Conservation (phyloP, 2,888 invertebrate species). For the Neria commutata region DNA sequence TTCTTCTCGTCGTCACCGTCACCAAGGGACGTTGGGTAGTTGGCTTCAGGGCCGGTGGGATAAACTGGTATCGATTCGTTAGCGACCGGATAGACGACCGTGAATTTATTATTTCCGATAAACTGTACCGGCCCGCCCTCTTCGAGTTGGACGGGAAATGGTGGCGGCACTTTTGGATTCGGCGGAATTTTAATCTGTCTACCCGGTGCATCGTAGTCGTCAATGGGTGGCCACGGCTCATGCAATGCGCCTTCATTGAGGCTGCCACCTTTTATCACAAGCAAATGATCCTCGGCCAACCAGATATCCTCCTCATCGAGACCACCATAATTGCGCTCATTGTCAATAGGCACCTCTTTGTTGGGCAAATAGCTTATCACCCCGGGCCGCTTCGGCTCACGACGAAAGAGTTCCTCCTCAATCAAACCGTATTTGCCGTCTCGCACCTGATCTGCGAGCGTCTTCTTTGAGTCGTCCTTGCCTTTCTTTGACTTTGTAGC, state of each 20-base stretch:
- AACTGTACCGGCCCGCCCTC: conserved; percentile 87
- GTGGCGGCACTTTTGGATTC: conserved; percentile 85
- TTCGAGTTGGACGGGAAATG: conserved; percentile 89
- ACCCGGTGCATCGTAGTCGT: conserved; percentile 81
- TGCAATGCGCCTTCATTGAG: conserved; percentile 62
- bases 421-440: conserved; percentile 90
- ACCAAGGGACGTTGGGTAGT: conserved; percentile 46
- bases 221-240: conserved; percentile 81
- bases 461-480: conserved; percentile 78
- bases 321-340: conserved; percentile 79
- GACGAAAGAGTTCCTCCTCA: conserved; percentile 80
- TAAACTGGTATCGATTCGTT: conserved; percentile 72
- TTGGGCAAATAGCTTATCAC: conserved; percentile 82
- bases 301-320: conserved; percentile 85
- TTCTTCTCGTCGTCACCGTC: conserved; percentile 55
- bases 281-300: conserved; percentile 86
- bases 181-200: conserved; percentile 84
- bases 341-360: conserved; percentile 82
- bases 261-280: conserved; percentile 81
- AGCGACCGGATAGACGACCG: conserved; percentile 65
- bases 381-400: conserved; percentile 76
- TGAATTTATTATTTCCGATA: conserved; percentile 75
- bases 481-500: conserved; percentile 57
- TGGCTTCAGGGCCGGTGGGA: conserved; percentile 64
- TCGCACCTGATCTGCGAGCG: conserved; percentile 85